These are phyloP conservation scores for Synergus gifuensis DNA, from an alignment of 2,888 invertebrate species.

Conservation along the genomic window DNA sequence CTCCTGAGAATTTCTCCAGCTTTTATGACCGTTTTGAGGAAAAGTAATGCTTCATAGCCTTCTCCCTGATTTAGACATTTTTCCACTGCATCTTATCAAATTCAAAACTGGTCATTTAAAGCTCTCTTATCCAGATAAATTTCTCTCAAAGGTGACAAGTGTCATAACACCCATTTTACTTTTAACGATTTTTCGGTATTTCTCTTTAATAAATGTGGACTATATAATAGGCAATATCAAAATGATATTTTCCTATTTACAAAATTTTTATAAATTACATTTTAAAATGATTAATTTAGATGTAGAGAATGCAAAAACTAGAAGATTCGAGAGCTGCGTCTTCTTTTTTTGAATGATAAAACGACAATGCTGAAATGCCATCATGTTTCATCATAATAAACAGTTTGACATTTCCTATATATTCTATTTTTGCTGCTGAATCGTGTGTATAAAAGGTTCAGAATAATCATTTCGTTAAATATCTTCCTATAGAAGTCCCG, in stretches of 20 bases:
- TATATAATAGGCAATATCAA: not conserved
- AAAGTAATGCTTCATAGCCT: not conserved
- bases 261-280: not conserved
- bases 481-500: not conserved
- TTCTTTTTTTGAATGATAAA: not conserved
- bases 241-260: not conserved
- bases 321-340: not conserved
- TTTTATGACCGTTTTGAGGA: not conserved
- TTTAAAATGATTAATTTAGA: not conserved
- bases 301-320: not conserved
- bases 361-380: not conserved
- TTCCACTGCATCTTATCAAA: not conserved
- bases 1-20: conserved; percentile 27
- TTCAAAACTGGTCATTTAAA: not conserved
- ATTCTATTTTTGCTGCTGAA: not conserved
- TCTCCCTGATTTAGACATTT: conserved; percentile 4
- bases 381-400: not conserved
- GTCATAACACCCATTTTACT: conserved; percentile 24
- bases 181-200: conserved; percentile 24
- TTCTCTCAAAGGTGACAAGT: not conserved
- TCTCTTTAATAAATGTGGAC: not conserved
- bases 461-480: not conserved
- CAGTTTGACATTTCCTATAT: not conserved
- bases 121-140: not conserved
- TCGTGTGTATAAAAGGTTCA: not conserved